Percentiles rank a stretch among this genome's conserved stretches.
phyloP scores from a whole-genome alignment of 2,113 vertebrate species.

The Panthera leo region DNA sequence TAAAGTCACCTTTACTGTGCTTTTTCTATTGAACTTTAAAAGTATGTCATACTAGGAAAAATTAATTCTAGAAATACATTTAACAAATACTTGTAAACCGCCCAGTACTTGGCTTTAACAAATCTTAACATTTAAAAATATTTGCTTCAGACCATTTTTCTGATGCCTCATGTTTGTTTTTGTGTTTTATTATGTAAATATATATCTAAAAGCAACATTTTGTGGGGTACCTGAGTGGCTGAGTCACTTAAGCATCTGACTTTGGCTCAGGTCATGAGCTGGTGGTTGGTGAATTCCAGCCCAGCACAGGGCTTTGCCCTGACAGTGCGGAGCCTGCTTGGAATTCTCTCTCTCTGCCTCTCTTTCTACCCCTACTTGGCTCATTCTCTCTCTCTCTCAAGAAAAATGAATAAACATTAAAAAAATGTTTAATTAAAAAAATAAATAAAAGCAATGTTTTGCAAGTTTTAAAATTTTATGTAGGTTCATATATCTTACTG shows the following conservation, averaged over 20 bases:
- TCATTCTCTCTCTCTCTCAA: too few species aligned
- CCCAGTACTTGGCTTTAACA: background rate
- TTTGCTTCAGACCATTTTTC: background rate
- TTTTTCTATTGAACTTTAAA: conserved; percentile 31
- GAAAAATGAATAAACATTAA: too few species aligned
- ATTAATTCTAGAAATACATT: background rate
- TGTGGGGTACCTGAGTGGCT: too few species aligned
- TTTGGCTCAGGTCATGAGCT: too few species aligned
- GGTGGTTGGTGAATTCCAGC: too few species aligned
- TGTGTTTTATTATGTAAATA: background rate
- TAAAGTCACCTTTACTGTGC: background rate
- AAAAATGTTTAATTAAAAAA: too few species aligned
- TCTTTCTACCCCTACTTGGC: too few species aligned
- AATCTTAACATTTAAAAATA: conserved; percentile 9
- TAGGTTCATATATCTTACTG: background rate
- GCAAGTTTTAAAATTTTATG: background rate
- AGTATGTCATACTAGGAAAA: background rate
- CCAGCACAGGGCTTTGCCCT: too few species aligned
- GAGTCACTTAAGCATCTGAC: too few species aligned
- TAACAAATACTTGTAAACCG: background rate
- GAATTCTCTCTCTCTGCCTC: too few species aligned
- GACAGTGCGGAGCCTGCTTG: too few species aligned
- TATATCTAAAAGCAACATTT: background rate
- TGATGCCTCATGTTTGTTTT: background rate
- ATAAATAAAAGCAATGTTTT: background rate